phyloP scores from a whole-genome alignment of 92 coral and sea anemone genomes.

The Metridium senile region DNA sequence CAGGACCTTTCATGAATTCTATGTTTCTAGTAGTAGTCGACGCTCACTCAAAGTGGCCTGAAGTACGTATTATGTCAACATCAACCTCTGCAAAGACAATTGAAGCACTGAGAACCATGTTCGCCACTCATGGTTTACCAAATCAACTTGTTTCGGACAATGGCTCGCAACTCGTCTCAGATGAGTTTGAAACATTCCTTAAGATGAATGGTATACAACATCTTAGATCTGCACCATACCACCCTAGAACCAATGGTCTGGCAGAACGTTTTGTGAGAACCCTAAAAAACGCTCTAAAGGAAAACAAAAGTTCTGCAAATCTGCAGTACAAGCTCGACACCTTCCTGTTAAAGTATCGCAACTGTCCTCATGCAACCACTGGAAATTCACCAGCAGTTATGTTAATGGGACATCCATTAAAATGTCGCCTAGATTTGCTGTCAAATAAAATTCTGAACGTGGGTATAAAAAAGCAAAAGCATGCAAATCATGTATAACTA shows the following conservation, averaged over 20 bases:
- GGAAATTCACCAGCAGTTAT: slow-evolving; percentile 30
- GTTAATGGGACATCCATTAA: slow-evolving; percentile 30
- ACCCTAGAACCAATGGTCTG: slow-evolving; percentile 33
- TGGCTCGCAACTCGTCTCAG: slow-evolving; percentile 29
- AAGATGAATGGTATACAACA: slow-evolving; percentile 33
- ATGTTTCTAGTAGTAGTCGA: slow-evolving; percentile 40
- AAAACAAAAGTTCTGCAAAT: slow-evolving; percentile 23
- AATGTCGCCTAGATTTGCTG: slow-evolving; percentile 28
- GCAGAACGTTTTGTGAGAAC: slow-evolving; percentile 35
- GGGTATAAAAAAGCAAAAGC: too few relatives aligned
- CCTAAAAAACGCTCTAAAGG: slow-evolving; percentile 22
- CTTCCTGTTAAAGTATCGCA: slow-evolving; percentile 25
- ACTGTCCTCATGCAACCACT: slow-evolving; percentile 38
- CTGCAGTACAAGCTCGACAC: slow-evolving; percentile 19
- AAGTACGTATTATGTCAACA: slow-evolving; percentile 26
- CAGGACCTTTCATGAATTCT: slow-evolving; percentile 33
- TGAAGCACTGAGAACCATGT: slow-evolving; percentile 31
- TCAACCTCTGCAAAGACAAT: slow-evolving; percentile 43
- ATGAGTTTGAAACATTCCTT: slow-evolving; percentile 19
- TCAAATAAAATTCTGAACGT: too few relatives aligned
- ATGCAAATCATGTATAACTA: too few relatives aligned
- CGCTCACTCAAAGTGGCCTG: slow-evolving; percentile 43
- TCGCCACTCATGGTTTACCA: slow-evolving; percentile 42
- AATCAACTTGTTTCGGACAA: slow-evolving; percentile 40
- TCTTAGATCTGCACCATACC: slow-evolving; percentile 27